Evolutionary conservation across 2,888 invertebrate species (phyloP).

Genomic region (Nephrocerus scutellatus): DNA sequence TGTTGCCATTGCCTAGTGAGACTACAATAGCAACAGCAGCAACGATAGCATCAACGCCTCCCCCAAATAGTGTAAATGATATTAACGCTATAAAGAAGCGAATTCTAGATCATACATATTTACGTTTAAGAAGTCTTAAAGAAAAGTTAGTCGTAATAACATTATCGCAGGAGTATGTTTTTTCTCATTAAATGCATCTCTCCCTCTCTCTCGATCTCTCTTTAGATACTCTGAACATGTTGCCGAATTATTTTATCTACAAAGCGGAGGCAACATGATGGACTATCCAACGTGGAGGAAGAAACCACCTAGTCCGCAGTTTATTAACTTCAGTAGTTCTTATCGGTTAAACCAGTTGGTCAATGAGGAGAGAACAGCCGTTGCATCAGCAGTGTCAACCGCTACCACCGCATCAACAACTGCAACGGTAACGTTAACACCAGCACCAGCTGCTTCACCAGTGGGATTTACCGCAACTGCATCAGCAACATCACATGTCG

Average conservation of each 20-base stretch:
- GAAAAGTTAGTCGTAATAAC: constrained; percentile 50
- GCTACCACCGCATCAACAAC: no score
- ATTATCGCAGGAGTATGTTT: background rate
- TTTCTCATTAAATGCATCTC: background rate
- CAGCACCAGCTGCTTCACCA: constrained; percentile 17
- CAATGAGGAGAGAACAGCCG: constrained; percentile 34
- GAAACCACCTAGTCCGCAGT: constrained; percentile 67
- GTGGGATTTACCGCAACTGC: constrained; percentile 2
- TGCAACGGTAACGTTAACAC: constrained; percentile 24
- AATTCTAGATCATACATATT: constrained; percentile 64
- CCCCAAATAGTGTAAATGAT: constrained; percentile 35
- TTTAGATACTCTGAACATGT: constrained; percentile 66
- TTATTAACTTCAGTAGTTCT: constrained; percentile 67
- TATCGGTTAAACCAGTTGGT: constrained; percentile 60
- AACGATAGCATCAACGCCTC: constrained; percentile 28
- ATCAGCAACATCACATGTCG: constrained; percentile 20
- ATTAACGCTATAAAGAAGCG: constrained; percentile 56
- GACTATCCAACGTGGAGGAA: constrained; percentile 81
- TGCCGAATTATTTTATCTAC: constrained; percentile 80
- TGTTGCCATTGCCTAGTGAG: constrained; percentile 34
- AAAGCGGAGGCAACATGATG: constrained; percentile 80
- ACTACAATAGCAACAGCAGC: constrained; percentile 23
- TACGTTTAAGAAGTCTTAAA: constrained; percentile 60
- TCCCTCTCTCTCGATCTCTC: background rate
- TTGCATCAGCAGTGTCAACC: no score